phyloP scores from a whole-genome alignment of 1,140 invertebrate genomes.

The Danaus melanippus region DNA sequence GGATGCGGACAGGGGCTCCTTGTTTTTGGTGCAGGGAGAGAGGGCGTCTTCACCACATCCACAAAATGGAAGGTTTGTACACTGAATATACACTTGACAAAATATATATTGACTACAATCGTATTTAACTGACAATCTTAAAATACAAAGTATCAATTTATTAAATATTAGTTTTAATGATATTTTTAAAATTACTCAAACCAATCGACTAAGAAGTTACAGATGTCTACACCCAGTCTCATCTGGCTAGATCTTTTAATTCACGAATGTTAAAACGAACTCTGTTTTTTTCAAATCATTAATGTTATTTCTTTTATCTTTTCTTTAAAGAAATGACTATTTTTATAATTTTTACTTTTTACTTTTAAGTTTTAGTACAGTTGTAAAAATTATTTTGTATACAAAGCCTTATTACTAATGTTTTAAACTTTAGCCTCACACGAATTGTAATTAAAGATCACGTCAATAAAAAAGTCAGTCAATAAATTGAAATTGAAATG shows the following conservation, averaged over 20 bases:
- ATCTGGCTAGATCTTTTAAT: too few species aligned
- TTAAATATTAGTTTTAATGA: too few species aligned
- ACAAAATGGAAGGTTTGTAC: conserved; percentile 62
- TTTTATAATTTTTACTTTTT: too few species aligned
- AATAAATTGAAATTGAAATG: conserved; percentile 33
- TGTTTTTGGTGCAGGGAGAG: conserved; percentile 93
- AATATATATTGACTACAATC: background rate
- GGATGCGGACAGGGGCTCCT: conserved; percentile 92
- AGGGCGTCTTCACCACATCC: conserved; percentile 59
- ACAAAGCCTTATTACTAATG: too few species aligned
- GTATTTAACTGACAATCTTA: conserved; percentile 1
- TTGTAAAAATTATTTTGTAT: too few species aligned
- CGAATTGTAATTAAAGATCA: conserved; percentile 22
- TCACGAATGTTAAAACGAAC: background rate
- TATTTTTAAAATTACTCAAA: too few species aligned
- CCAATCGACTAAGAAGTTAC: too few species aligned
- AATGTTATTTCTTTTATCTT: too few species aligned
- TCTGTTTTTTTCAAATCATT: background rate
- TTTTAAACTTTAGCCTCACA: background rate
- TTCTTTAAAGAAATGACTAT: too few species aligned
- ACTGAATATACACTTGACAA: background rate
- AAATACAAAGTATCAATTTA: too few species aligned
- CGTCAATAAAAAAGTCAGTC: conserved; percentile 21
- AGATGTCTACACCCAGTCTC: background rate
- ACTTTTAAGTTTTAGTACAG: too few species aligned